Base-by-base conservation (phyloP, 2,113 vertebrate genomes). In the Potamarius usumacintae region DNA sequence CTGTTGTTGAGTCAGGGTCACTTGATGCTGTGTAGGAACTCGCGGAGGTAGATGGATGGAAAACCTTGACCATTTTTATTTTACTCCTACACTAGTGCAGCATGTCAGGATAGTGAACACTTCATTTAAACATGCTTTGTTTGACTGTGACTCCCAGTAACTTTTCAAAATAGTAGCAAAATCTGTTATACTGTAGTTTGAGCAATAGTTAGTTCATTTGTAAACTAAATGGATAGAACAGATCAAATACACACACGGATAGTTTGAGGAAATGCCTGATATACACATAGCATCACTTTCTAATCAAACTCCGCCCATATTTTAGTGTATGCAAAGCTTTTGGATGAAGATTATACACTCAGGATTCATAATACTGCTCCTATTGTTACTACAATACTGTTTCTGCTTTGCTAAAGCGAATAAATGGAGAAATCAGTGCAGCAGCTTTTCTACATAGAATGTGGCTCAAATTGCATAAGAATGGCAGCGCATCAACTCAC, bases 401-500 rank as follows among this genome's bases (percentile, higher is more conserved):
- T 82, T 25, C 20, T 80, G 52, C n/a, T 9, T 57, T 14, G 25
- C 20, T 82, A 17, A 82, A 34, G 58, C 30, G 12, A 82, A 82
- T 48, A 60, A 55, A 79, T 1, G 27, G 76, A 7, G 14, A 55
- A 57, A 55, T 79, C 78, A 58, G 77, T 58, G 17, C 27, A 50
- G 11, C 42, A 62, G 80, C 57, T 62, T 63, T 63, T 48, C 53
- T 18, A 58, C 30, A 83, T 50, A 27, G 60, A 50, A 52, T n/a
- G 11, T 42, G 48, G 55, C n/a, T 80, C 85, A 79, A 17, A 67
- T 17, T 67, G 76, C 50, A 52, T 80, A 62, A 85, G 55, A 76
- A 76, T 62, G 83, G 85, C 85, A 86, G n/a, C 7, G 30, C 62
- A 80, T 86, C 76, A 65, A 86, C 27, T 27, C 48, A 79, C 85